phyloP scores from a whole-genome alignment of 2,113 vertebrate genomes.

The Sardina pilchardus region DNA sequence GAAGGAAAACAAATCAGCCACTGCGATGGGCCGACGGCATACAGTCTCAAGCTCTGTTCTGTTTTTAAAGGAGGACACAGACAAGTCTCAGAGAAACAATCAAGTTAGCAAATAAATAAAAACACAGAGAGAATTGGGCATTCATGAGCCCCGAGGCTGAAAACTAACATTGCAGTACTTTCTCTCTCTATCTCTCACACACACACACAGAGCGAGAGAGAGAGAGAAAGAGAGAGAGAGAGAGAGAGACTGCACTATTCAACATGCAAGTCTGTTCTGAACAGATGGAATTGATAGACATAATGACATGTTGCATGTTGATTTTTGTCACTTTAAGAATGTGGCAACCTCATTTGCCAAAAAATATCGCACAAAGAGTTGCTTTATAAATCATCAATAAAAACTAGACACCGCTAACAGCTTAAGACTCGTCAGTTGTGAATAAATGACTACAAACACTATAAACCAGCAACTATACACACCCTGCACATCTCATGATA shows the following conservation, averaged over 20 bases:
- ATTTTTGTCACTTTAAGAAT: too few relatives aligned
- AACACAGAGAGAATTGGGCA: background rate
- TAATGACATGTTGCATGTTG: too few relatives aligned
- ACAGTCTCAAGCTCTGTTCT: background rate
- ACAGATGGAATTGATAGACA: too few relatives aligned
- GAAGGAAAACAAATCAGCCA: background rate
- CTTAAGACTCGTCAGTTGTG: background rate
- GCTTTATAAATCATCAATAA: background rate
- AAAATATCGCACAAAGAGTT: too few relatives aligned
- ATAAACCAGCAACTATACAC: background rate
- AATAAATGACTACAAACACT: background rate
- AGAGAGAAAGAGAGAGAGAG: too few relatives aligned
- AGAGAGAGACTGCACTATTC: too few relatives aligned
- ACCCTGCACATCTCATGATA: background rate
- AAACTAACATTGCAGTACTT: background rate
- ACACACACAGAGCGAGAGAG: background rate
- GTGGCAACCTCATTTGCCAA: slow-evolving; percentile 16
- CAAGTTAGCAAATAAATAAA: background rate
- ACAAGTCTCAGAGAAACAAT: background rate
- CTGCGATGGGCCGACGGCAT: background rate
- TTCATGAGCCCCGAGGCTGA: background rate
- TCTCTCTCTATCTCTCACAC: too few relatives aligned
- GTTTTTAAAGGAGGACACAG: background rate
- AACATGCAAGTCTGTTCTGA: too few relatives aligned
- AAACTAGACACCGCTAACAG: background rate